phyloP scores from a whole-genome alignment of 2,113 vertebrate genomes.

The Calonectris borealis region DNA sequence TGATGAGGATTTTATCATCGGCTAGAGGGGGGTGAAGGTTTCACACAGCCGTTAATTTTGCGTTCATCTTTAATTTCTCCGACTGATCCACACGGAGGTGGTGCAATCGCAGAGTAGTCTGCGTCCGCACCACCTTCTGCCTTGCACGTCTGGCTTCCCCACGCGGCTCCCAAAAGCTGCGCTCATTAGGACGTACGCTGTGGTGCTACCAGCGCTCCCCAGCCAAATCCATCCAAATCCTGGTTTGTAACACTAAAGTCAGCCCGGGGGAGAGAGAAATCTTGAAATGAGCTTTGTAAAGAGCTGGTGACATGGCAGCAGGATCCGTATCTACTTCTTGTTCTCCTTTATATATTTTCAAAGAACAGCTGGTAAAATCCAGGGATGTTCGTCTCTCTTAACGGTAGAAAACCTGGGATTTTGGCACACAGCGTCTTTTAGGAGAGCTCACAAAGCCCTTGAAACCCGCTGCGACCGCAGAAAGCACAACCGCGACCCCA shows the following conservation, averaged over 20 bases:
- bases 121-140: not conserved
- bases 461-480: accelerated
- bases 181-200: not conserved
- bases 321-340: not conserved
- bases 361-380: not conserved
- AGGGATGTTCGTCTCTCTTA: accelerated
- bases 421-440: not conserved
- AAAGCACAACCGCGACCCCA: not conserved
- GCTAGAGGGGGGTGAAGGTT: not conserved
- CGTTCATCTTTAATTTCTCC: not conserved
- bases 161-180: accelerated
- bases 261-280: not conserved
- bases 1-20: not conserved
- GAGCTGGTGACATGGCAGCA: accelerated
- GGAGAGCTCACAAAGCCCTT: not conserved
- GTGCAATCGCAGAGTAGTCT: not conserved
- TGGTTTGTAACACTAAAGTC: not conserved
- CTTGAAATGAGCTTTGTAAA: not conserved
- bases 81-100: not conserved
- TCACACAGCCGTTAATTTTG: not conserved
- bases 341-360: not conserved
- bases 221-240: not conserved
- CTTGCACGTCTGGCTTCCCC: not conserved
- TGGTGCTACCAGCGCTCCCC: not conserved
- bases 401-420: not conserved